Evolutionary conservation across 1,140 invertebrate genomes (phyloP).

Genomic region (Temnothorax curvispinosus): DNA sequence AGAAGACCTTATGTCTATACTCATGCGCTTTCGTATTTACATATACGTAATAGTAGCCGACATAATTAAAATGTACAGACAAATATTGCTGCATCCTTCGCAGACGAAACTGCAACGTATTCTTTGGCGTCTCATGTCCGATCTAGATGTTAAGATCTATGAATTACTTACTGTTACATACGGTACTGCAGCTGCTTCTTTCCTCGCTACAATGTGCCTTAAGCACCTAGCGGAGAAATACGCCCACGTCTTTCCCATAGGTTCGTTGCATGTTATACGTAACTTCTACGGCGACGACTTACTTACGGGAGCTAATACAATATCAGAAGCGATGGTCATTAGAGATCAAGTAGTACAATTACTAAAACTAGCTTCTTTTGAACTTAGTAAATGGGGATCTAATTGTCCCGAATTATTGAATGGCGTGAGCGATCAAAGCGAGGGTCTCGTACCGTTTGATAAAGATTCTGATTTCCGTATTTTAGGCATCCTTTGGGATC

Average conservation of each 20-base stretch:
- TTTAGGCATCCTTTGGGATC: background rate
- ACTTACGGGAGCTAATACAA: background rate
- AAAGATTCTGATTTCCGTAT: background rate
- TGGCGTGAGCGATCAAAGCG: background rate
- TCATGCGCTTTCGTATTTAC: background rate
- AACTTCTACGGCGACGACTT: constrained; percentile 6
- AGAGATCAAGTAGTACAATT: background rate
- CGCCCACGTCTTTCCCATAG: background rate
- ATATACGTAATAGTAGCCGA: background rate
- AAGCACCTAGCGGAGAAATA: background rate
- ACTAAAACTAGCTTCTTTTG: background rate
- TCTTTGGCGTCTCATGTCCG: too few relatives aligned
- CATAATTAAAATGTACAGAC: background rate
- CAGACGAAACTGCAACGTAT: background rate
- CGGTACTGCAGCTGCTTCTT: background rate
- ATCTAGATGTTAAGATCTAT: too few relatives aligned
- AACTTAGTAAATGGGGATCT: background rate
- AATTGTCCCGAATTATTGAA: background rate
- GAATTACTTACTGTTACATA: too few relatives aligned
- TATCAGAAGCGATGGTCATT: background rate
- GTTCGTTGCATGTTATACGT: background rate
- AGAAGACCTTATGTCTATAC: background rate
- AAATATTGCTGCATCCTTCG: background rate
- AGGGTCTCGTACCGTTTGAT: background rate
- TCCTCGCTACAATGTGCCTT: background rate